phyloP scores from a whole-genome alignment of 2,888 invertebrate species.

The Drosophila niveifrons region DNA sequence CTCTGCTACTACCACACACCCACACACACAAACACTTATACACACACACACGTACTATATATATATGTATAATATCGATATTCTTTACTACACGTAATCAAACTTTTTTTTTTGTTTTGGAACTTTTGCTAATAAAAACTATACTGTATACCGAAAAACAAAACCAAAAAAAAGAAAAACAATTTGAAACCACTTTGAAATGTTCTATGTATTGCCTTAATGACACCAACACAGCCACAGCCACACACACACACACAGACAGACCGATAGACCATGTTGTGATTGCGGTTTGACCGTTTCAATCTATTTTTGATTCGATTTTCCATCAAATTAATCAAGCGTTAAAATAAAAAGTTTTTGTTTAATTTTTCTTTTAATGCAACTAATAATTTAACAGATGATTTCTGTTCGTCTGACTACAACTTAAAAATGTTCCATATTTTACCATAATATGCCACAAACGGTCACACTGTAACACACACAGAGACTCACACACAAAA shows the following conservation, averaged over 20 bases:
- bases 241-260: constrained; percentile 25
- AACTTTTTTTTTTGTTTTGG: constrained; percentile 33
- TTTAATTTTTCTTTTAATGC: no score
- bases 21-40: constrained; percentile 2
- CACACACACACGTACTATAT: constrained; percentile 11
- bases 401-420: no score
- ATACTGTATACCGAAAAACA: constrained; percentile 39
- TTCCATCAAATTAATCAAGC: no score
- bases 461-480: background rate
- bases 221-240: constrained; percentile 29
- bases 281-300: background rate
- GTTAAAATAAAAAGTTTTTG: no score
- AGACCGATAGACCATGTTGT: background rate
- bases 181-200: constrained; percentile 46
- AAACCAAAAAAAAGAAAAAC: constrained; percentile 9
- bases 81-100: constrained; percentile 52
- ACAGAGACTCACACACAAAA: background rate
- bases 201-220: constrained; percentile 53
- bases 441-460: no score
- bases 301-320: background rate
- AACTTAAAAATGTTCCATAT: no score
- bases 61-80: constrained; percentile 24
- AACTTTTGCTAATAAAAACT: constrained; percentile 66
- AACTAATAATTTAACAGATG: no score
- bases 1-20: constrained; percentile 23